Percentiles rank a stretch among this genome's conserved stretches.
Evolutionary conservation across 2,113 vertebrate species (phyloP).

Genomic region (Chaetodon auriga): DNA sequence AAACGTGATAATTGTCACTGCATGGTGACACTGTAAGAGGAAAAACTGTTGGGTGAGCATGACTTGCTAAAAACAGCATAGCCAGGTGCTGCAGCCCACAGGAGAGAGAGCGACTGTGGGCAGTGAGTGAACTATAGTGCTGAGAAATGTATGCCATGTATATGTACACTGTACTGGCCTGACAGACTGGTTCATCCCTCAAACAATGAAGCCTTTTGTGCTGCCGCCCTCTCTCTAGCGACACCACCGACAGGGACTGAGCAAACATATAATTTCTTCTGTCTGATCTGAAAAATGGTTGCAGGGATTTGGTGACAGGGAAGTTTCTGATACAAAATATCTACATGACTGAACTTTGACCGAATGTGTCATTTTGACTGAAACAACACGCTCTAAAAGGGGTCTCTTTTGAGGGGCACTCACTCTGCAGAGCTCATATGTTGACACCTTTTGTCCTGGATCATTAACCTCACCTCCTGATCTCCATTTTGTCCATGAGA

Average conservation of each 20-base stretch:
- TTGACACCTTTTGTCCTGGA: slow-evolving; percentile 5
- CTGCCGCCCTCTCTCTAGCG: neutral
- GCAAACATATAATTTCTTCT: neutral
- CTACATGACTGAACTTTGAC: neutral
- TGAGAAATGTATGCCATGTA: slow-evolving; percentile 40
- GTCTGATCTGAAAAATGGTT: neutral
- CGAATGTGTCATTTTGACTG: neutral
- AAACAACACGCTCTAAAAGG: no score
- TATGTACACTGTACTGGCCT: slow-evolving; percentile 9
- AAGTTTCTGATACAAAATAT: neutral
- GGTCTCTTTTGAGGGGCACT: neutral
- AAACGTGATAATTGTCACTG: neutral
- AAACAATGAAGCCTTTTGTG: slow-evolving; percentile 74
- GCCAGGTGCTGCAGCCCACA: slow-evolving; percentile 39
- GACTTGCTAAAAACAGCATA: slow-evolving; percentile 70
- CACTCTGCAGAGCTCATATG: neutral
- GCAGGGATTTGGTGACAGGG: neutral
- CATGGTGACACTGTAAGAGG: neutral
- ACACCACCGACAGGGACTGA: neutral
- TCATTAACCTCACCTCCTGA: slow-evolving; percentile 21
- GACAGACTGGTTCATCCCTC: slow-evolving; percentile 29
- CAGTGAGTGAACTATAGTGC: slow-evolving; percentile 30
- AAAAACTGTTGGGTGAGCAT: slow-evolving; percentile 68
- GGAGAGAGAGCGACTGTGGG: neutral
- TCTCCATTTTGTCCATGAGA: slow-evolving; percentile 22